Percentiles rank a stretch among this genome's conserved stretches.
Evolutionary conservation across 2,888 invertebrate species (phyloP).

Genomic region (Lasioglossum villosulum): DNA sequence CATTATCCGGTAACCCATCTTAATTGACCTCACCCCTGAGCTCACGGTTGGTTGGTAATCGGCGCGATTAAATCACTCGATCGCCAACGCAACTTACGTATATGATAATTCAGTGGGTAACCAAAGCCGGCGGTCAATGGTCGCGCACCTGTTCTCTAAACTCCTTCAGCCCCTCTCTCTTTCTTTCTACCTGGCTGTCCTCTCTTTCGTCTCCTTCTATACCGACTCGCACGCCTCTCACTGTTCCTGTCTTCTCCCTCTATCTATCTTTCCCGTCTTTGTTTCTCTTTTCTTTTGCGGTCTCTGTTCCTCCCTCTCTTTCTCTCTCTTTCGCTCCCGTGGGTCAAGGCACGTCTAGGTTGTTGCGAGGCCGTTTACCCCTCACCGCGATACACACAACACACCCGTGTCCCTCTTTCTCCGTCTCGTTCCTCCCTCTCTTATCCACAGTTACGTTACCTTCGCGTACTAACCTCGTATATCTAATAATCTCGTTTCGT

Average conservation of each 20-base stretch:
- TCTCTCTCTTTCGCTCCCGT: conserved; percentile 55
- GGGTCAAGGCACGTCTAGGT: conserved; percentile 83
- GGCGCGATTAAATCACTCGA: conserved; percentile 71
- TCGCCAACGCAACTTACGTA: conserved; percentile 70
- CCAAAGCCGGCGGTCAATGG: conserved; percentile 76
- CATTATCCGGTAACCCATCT: conserved; percentile 74
- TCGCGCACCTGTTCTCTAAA: conserved; percentile 81
- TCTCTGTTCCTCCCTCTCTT: background rate
- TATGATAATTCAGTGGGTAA: conserved; percentile 80
- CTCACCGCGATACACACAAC: conserved; percentile 72
- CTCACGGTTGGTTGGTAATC: conserved; percentile 67
- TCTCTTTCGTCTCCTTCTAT: conserved; percentile 40
- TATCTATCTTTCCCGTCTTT: conserved; percentile 53
- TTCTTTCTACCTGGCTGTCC: conserved; percentile 20
- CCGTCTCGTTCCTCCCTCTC: conserved; percentile 43
- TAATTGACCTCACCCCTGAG: conserved; percentile 69
- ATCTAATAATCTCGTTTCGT: conserved; percentile 76
- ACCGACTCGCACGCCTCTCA: conserved; percentile 48
- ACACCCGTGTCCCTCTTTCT: conserved; percentile 59
- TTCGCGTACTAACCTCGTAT: conserved; percentile 70
- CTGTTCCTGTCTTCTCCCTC: conserved; percentile 12
- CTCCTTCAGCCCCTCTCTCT: conserved; percentile 54
- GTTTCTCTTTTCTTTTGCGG: background rate
- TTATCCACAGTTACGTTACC: conserved; percentile 50
- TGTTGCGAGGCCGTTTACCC: conserved; percentile 83